phyloP scores from a whole-genome alignment of 2,888 invertebrate genomes.

The Cataglyphis albicans region DNA sequence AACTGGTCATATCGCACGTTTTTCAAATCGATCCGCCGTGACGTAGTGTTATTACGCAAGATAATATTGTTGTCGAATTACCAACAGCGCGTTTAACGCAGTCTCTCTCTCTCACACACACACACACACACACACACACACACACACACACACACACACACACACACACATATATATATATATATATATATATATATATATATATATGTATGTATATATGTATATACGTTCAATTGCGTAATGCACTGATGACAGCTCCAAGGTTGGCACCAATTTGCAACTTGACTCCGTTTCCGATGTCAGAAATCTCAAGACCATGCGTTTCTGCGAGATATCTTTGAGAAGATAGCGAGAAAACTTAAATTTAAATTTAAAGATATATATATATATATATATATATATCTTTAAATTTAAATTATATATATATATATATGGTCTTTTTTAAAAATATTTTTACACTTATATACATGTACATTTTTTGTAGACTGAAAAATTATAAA shows the following conservation, averaged over 20 bases:
- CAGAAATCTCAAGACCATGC: constrained; percentile 39
- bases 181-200: too few species aligned
- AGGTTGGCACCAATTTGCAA: constrained; percentile 64
- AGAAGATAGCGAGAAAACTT: neutral
- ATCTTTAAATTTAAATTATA: too few species aligned
- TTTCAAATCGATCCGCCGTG: neutral
- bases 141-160: too few species aligned
- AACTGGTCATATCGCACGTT: neutral
- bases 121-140: neutral
- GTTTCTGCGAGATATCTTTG: constrained; percentile 54
- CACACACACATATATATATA: too few species aligned
- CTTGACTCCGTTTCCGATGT: constrained; percentile 55
- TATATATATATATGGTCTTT: neutral
- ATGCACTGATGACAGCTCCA: constrained; percentile 55
- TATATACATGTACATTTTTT: neutral
- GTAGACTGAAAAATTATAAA: neutral
- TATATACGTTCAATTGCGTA: constrained; percentile 55
- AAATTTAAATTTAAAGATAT: constrained; percentile 31
- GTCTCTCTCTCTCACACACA: constrained; percentile 29
- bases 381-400: constrained; percentile 21
- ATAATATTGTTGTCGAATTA: constrained; percentile 49
- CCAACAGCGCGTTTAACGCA: constrained; percentile 22
- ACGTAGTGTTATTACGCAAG: constrained; percentile 51
- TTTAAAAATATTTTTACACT: neutral
- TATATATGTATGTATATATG: too few species aligned